Evolutionary conservation across 2,888 invertebrate species (phyloP).

Genomic region (Camptogramma bilineatum): DNA sequence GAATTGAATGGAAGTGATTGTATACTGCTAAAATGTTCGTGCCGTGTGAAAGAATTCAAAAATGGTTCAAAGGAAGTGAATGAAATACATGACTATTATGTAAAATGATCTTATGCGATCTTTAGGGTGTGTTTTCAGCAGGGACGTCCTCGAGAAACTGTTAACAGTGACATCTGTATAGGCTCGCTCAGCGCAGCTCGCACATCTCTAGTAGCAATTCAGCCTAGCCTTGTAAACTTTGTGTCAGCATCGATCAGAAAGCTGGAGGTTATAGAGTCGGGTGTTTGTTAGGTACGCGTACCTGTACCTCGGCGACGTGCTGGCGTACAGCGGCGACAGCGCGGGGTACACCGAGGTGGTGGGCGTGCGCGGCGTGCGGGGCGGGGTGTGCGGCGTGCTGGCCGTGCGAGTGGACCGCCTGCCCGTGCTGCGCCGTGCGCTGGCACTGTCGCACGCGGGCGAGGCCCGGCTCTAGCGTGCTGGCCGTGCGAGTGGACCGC

Average conservation of each 20-base stretch:
- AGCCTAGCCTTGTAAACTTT: not conserved
- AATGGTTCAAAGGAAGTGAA: no score
- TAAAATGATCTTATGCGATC: no score
- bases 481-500: not conserved
- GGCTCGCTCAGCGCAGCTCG: no score
- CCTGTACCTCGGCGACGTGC: constrained; percentile 64
- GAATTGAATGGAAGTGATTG: no score
- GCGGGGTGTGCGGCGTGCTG: constrained; percentile 60
- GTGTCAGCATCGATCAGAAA: not conserved
- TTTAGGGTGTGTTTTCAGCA: not conserved
- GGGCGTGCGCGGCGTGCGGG: constrained; percentile 45
- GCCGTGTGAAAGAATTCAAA: no score
- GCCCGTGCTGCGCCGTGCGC: constrained; percentile 51
- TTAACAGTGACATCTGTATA: no score
- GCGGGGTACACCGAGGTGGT: constrained; percentile 61
- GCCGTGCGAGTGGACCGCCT: constrained; percentile 60
- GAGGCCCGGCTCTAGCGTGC: not conserved
- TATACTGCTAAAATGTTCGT: no score
- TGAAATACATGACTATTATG: no score
- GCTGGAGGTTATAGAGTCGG: not conserved
- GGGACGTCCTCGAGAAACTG: not conserved
- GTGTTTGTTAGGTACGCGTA: constrained; percentile 54
- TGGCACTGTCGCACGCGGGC: constrained; percentile 33
- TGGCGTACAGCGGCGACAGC: constrained; percentile 53
- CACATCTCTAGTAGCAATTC: not conserved